A percentile compares a stretch with the other conserved stretches of the same genome.
These are phyloP conservation scores for Syngnathus acus DNA, from an alignment of 2,797 vertebrate species.

Conservation along the genomic window DNA sequence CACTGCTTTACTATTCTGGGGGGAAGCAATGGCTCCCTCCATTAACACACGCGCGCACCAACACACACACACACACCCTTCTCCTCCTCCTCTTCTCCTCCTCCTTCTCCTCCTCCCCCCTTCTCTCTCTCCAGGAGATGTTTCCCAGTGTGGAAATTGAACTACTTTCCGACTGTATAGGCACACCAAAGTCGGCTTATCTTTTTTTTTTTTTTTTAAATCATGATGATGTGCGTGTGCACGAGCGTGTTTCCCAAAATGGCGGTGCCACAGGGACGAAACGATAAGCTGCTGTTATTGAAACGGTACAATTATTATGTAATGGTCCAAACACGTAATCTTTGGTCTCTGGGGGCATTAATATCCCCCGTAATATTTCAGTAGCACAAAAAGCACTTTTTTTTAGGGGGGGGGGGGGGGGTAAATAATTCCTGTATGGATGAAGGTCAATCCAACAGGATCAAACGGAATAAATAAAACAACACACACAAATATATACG, in stretches of 20 bases:
- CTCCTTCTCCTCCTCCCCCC: background rate
- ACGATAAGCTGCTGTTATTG: background rate
- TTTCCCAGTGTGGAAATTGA: conserved; percentile 61
- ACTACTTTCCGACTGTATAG: conserved; percentile 61
- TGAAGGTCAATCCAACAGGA: background rate
- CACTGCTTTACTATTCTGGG: conserved; percentile 65
- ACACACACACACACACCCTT: conserved; percentile 15
- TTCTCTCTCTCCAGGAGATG: conserved; percentile 20
- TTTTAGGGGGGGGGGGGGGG: background rate
- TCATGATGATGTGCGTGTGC: background rate
- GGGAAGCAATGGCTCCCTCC: conserved; percentile 51
- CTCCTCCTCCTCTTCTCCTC: conserved; percentile 39
- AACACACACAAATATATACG: too few species aligned
- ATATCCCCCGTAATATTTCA: background rate
- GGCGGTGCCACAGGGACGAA: background rate
- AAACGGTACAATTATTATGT: background rate
- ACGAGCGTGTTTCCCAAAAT: background rate
- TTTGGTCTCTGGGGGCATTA: background rate
- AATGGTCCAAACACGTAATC: background rate
- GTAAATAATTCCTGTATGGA: background rate
- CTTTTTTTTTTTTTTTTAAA: background rate
- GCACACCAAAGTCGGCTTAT: background rate
- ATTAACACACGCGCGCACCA: conserved; percentile 13
- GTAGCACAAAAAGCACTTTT: background rate
- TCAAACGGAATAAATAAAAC: background rate